Conservation (phyloP, 2,797 vertebrate genomes). For the Phrynocephalus forsythii region DNA sequence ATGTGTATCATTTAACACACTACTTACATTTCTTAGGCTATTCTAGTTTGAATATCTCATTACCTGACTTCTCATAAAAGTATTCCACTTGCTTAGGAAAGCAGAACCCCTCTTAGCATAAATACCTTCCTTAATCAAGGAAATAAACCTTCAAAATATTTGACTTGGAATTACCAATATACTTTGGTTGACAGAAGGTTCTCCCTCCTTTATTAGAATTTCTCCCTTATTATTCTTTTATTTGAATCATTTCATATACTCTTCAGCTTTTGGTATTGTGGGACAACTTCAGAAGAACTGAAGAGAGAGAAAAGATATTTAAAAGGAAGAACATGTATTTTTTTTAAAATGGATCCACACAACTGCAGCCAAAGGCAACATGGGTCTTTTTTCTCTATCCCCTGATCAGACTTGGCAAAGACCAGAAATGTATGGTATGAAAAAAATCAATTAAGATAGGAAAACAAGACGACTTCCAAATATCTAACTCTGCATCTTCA, state of each 20-base stretch:
- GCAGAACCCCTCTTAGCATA: background rate
- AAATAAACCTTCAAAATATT: background rate
- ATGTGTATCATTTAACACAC: background rate
- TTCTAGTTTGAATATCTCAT: background rate
- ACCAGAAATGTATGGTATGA: background rate
- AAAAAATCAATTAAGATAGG: background rate
- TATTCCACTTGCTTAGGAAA: background rate
- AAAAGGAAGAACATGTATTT: background rate
- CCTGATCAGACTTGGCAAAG: background rate
- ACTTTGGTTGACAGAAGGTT: background rate
- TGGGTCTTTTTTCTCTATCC: background rate
- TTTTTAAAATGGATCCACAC: background rate
- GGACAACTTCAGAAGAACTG: background rate
- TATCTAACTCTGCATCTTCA: background rate
- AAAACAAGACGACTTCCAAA: background rate
- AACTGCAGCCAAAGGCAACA: background rate
- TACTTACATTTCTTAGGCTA: background rate
- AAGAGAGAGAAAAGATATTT: background rate
- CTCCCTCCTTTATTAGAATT: background rate
- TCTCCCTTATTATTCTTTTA: background rate
- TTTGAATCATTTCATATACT: background rate
- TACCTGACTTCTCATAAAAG: background rate
- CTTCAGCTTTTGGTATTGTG: background rate
- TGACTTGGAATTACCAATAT: slow-evolving; percentile 1
- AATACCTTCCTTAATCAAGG: background rate